Evolutionary conservation across 2,888 invertebrate species (phyloP), one percentile per base, ranked within the genome.

Genomic region (Mactromeris polynyma): DNA sequence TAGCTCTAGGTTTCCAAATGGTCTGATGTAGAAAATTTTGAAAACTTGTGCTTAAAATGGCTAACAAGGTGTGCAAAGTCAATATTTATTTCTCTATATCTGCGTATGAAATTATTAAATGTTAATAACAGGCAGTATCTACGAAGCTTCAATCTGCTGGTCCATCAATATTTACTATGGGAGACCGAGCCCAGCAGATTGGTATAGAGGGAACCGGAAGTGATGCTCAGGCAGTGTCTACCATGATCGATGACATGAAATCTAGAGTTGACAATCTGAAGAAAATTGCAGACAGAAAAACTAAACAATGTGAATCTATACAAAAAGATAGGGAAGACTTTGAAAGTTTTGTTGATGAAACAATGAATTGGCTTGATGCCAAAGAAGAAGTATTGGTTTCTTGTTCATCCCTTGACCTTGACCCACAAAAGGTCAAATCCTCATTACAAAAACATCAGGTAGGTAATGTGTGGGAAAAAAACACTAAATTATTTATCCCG

Each of bases 141-240:
- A 92, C 91, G 26, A 93, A 93, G 46, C 87, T 94, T 1, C 89
- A 90, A 54, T 81, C 92, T 3, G 91, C 91, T 58, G 99, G 99
- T 96, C 99, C 98, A 17, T 97, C 98, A 54, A 97, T 99, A 14
- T 98, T 98, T 0, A 98, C 98, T 7, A 98, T 99, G 0, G 98
- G 98, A 21, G 99, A 99, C 95, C 99, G 99, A 96, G 99, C 99
- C 0, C 98, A 98, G 95, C 98, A 98, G 96, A 99, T 99, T 51
- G 98, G 98, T 0, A 98, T 98, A 0, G 99, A 99, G 97, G 98
- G 99, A 73, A 98, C 98, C 2, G 98, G 98, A 2, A 88, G 90
- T 78, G 93, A 94, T 85, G 93, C 92, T 19, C 84, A 99, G 94
- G 98, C 98, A 93, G 98, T 99, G 9, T 98, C 98, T 1, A 98